Evolutionary conservation across 2,797 vertebrate genomes (phyloP), one percentile per base, ranked within the genome.

Genomic region (Fringilla coelebs): DNA sequence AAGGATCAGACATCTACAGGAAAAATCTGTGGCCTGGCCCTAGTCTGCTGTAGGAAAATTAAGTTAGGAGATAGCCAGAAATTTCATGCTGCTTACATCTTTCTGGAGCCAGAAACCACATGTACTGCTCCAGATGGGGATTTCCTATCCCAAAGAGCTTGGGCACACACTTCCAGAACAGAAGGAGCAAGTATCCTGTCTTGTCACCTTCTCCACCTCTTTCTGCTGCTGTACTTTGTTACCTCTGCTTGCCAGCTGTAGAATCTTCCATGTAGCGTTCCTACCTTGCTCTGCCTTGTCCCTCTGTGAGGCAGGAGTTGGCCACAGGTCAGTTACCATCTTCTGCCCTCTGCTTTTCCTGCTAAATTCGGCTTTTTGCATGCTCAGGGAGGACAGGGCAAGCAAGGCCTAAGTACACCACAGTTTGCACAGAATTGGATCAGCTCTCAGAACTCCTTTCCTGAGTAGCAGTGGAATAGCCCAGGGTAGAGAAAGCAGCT

Each of bases 271-370:
- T 1, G 3, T 7, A 17, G 7, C 41, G 52, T 52, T 72, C 34
- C 31, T 29, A 0, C 46, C 32, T 36, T 0, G 0, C 46, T 51
- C 52, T 72, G 40, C 71, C 26, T 2, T 31, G 12, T 11, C 34
- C 38, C 20, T 51, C 18, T 10, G 31, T 34, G 68, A 68, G 72
- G 34, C 21, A 62, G 4, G 31, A 60, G 21, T 1, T 38, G 46
- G 16, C 32, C 43, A 41, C 48, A 21, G 12, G 2, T 22, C 7
- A 34, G 36, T 60, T 8, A n/a, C 17, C 3, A 0, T 31, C 13
- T 25, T 61, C 58, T 60, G 24, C 36, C 20, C 8, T 16, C 0
- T 3, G 29, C 24, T 16, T 60, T 36, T 70, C 14, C 51, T 85
- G 24, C 29, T 58, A 6, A 31, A n/a, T 22, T 7, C 0, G 1